phyloP scores from a whole-genome alignment of 2,888 invertebrate species.

The Volucella zonaria region DNA sequence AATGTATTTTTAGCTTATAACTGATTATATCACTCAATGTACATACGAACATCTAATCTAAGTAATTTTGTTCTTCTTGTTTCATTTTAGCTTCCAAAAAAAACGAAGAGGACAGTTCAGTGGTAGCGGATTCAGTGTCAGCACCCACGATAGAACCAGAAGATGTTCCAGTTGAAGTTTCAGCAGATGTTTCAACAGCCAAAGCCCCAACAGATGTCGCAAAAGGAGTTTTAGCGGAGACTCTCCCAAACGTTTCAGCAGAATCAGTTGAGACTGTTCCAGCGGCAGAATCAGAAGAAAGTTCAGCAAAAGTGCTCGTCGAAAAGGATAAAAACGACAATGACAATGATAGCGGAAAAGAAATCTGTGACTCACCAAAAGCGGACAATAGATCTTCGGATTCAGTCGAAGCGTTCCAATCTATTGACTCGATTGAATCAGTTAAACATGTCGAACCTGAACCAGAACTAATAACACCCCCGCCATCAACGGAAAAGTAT shows the following conservation, averaged over 20 bases:
- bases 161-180: too few species aligned
- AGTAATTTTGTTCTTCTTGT: slow-evolving; percentile 11
- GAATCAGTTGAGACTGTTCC: neutral
- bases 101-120: too few species aligned
- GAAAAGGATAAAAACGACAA: neutral
- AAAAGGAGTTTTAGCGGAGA: too few species aligned
- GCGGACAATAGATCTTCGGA: too few species aligned
- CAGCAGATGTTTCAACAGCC: too few species aligned
- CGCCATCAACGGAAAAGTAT: slow-evolving; percentile 11
- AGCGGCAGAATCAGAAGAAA: neutral
- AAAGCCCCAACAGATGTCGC: too few species aligned
- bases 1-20: neutral
- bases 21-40: neutral
- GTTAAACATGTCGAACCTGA: neutral
- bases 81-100: neutral
- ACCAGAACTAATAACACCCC: slow-evolving; percentile 11
- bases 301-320: neutral
- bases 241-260: too few species aligned
- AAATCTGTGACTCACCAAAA: too few species aligned
- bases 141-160: too few species aligned
- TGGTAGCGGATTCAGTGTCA: too few species aligned
- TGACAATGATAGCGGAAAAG: neutral
- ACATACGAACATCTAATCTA: slow-evolving; percentile 13
- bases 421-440: neutral
- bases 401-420: neutral